Evolutionary conservation across 2,888 invertebrate species (phyloP).

Genomic region (Globia sparganii): DNA sequence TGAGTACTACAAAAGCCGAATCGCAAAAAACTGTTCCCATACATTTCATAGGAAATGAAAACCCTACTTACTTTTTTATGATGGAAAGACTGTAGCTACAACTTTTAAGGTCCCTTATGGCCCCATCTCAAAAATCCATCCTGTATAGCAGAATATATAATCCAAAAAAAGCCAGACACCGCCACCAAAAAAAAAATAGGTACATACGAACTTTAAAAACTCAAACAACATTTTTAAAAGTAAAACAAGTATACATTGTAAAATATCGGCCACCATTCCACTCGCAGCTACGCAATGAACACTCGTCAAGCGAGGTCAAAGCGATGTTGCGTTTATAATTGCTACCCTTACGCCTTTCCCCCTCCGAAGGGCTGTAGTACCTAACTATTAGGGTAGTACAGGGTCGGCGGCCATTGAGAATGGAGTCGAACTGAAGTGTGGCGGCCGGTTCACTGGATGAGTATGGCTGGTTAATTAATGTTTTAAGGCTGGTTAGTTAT

Average conservation of each 20-base stretch:
- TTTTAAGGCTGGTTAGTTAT: constrained; percentile 15
- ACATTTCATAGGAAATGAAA: too few relatives aligned
- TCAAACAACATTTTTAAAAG: constrained; percentile 36
- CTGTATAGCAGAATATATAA: not conserved
- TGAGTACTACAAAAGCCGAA: too few relatives aligned
- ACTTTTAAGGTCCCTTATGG: too few relatives aligned
- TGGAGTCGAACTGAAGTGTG: constrained; percentile 48
- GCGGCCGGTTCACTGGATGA: constrained; percentile 42
- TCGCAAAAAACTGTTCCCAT: too few relatives aligned
- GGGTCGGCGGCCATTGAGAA: constrained; percentile 51
- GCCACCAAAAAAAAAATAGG: not conserved
- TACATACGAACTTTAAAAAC: constrained; percentile 1
- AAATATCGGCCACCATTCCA: constrained; percentile 58
- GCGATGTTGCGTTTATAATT: constrained; percentile 80
- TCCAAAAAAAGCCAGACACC: not conserved
- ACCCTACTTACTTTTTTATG: too few relatives aligned
- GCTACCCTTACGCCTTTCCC: constrained; percentile 75
- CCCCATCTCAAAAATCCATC: not conserved
- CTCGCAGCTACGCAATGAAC: constrained; percentile 66
- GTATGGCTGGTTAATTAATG: constrained; percentile 45
- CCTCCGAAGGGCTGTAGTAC: constrained; percentile 51
- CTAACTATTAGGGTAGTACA: constrained; percentile 46
- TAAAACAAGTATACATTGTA: constrained; percentile 19
- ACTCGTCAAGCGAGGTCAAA: constrained; percentile 75
- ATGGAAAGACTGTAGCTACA: too few relatives aligned